phyloP scores from a whole-genome alignment of 2,888 invertebrate genomes.

The Unio delphinus region DNA sequence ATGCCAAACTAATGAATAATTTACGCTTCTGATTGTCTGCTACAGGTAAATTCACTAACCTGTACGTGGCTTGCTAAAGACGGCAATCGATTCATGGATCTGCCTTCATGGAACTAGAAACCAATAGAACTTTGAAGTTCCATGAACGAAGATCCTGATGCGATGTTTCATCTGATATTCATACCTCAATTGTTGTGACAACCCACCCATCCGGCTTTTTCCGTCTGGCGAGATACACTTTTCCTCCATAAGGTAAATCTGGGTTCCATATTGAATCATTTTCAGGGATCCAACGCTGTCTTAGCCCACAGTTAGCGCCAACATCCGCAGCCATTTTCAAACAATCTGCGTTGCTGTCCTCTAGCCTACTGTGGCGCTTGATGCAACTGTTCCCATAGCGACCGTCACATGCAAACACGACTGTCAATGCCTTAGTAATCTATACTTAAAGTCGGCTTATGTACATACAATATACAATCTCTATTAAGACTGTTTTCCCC shows the following conservation, averaged over 20 bases:
- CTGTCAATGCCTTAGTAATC: no score
- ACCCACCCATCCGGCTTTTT: constrained; percentile 69
- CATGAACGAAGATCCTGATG: neutral
- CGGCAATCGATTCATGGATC: neutral
- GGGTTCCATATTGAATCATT: constrained; percentile 59
- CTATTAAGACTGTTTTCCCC: no score
- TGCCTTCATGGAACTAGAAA: neutral
- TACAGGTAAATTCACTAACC: no score
- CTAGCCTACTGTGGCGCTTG: constrained; percentile 6
- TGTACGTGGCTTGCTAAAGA: neutral
- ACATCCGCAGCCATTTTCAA: constrained; percentile 14
- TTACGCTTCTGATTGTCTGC: no score
- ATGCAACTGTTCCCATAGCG: constrained; percentile 10
- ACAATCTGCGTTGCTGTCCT: constrained; percentile 16
- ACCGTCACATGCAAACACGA: no score
- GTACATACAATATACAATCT: no score
- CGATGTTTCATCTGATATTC: no score
- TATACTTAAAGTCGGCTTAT: no score
- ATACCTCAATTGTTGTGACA: no score
- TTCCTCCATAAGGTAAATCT: constrained; percentile 71
- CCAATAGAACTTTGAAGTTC: neutral
- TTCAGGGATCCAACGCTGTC: constrained; percentile 39
- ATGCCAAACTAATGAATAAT: no score
- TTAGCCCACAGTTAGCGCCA: constrained; percentile 20
- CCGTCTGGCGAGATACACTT: constrained; percentile 71